These are phyloP conservation scores for Sternotherus odoratus DNA, from an alignment of 2,797 vertebrate species.

Conservation along the genomic window DNA sequence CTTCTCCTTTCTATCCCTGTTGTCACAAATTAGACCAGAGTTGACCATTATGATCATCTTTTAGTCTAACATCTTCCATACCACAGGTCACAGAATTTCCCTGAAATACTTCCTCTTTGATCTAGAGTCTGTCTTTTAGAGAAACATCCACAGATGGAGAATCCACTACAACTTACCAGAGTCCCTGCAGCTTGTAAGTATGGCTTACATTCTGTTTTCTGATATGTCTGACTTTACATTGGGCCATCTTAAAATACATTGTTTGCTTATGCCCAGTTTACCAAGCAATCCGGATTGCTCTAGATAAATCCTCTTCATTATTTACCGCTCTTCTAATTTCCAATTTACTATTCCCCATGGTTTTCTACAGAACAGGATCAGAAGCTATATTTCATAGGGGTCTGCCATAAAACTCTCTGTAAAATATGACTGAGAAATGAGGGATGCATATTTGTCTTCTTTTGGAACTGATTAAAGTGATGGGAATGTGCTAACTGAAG, in stretches of 20 bases:
- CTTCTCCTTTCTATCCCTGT: constrained; percentile 19
- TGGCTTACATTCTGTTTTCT: background rate
- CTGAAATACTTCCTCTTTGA: background rate
- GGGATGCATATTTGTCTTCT: constrained; percentile 39
- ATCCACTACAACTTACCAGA: background rate
- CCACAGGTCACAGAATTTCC: background rate
- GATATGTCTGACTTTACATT: background rate
- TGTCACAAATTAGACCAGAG: background rate
- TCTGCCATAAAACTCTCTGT: constrained; percentile 26
- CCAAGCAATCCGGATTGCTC: background rate
- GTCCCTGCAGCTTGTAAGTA: background rate
- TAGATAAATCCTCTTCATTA: background rate
- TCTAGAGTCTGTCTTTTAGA: background rate
- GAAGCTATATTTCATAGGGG: constrained; percentile 25
- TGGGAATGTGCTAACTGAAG: constrained; percentile 26
- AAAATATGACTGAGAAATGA: constrained; percentile 21
- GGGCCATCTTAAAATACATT: background rate
- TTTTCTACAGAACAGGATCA: constrained; percentile 1
- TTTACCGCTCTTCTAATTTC: background rate
- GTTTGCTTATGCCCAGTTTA: background rate
- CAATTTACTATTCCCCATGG: background rate
- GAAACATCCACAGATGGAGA: background rate
- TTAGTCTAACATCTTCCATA: background rate
- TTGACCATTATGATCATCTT: background rate
- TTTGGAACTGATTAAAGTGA: constrained; percentile 56